Evolutionary conservation across 2,888 invertebrate genomes (phyloP), one percentile per base, ranked within the genome.

Genomic region (Noctua pronuba): DNA sequence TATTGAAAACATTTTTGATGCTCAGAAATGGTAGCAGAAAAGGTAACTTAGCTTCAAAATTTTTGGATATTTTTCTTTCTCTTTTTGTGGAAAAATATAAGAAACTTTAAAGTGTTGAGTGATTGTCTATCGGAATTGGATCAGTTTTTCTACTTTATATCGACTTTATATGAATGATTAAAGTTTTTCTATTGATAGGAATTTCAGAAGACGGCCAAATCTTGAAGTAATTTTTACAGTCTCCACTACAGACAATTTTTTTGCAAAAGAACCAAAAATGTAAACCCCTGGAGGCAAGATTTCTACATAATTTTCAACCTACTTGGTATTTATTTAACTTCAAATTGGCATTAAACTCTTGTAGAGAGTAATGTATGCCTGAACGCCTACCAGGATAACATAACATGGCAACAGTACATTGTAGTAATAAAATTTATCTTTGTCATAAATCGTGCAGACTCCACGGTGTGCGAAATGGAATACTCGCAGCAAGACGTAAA

Each of bases 391-490:
- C 76, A 73, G 77, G 82, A 77, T 60, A 77, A 73, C 82, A 85
- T 68, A 67, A 79, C 60, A 67, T 69, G 73, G 82, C 72, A 81
- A 80, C 79, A 79, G 65, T 79, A 75, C 83, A 82, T 86, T 73
- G 73, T 73, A 70, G 66, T 84, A 85, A 79, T 86, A 85, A 87
- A 88, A 84, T 88, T 80, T 88, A 88, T 89, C 85, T 78, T 69
- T 46, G 58, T 79, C 83, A 86, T 89, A 89, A 89, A 88, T 85
- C 82, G 69, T 31, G 80, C 75, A 77, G 79, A 69, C 75, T 77
- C 58, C 64, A 72, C 71, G 52, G 71, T 73, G 73, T 75, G 71
- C 69, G 71, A 75, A 81, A 77, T 70, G 73, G 62, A 79, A 60
- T 65, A 62, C 64, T 78, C 75, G 49, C 60, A 75, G 76, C 73